Conservation (phyloP, 2,888 invertebrate genomes). For the Podabrus alpinus region DNA sequence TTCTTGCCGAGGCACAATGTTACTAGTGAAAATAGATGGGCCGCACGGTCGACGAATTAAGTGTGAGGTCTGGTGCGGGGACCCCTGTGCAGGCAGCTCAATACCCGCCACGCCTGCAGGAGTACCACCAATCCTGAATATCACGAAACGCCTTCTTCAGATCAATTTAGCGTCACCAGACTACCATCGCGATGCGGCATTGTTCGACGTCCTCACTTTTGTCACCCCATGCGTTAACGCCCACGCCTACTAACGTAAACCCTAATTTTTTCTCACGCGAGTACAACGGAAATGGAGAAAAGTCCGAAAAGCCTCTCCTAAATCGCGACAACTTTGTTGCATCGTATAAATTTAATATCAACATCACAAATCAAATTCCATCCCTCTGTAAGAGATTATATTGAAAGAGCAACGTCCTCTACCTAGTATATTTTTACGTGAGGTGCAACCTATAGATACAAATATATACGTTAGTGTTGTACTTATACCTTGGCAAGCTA, state of each 20-base stretch:
- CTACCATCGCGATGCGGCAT: conserved; percentile 40
- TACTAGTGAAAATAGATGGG: conserved; percentile 59
- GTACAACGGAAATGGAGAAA: conserved; percentile 34
- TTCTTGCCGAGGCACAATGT: conserved; percentile 58
- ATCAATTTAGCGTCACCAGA: conserved; percentile 37
- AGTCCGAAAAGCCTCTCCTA: conserved; percentile 35
- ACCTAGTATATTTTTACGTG: conserved; percentile 47
- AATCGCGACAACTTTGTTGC: conserved; percentile 14
- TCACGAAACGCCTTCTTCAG: conserved; percentile 35
- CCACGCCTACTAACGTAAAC: conserved; percentile 38
- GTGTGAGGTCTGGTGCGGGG: conserved; percentile 37
- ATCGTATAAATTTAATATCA: conserved; percentile 41
- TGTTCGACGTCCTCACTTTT: conserved; percentile 35
- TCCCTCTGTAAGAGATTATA: conserved; percentile 46
- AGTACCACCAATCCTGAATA: conserved; percentile 23
- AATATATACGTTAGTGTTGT: conserved; percentile 44
- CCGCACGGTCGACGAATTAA: conserved; percentile 51
- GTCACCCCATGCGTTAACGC: conserved; percentile 38
- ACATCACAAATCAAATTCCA: conserved; percentile 44
- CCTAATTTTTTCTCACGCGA: conserved; percentile 28
- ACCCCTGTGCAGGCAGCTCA: conserved; percentile 38
- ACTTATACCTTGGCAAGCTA: conserved; percentile 46
- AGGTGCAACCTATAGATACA: conserved; percentile 43
- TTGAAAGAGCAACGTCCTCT: conserved; percentile 41
- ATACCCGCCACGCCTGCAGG: conserved; percentile 26